Conservation (phyloP, 2,797 vertebrate genomes). For the Peromyscus aztecus region DNA sequence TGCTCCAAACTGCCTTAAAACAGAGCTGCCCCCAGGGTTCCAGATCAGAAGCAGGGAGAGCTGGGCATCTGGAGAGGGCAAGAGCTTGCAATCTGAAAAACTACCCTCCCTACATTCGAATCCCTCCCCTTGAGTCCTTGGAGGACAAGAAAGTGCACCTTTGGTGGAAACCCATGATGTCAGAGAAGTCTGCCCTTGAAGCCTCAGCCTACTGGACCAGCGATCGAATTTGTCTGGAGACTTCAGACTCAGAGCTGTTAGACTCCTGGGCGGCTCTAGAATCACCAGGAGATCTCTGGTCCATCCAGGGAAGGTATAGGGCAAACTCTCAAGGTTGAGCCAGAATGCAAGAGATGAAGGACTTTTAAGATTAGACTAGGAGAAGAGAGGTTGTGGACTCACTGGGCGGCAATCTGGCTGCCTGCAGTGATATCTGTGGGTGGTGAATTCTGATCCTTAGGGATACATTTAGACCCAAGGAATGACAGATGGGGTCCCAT, state of each 20-base stretch:
- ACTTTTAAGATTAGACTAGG: not conserved
- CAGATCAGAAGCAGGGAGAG: too few species aligned
- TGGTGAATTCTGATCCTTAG: not conserved
- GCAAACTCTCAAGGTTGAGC: fast-evolving
- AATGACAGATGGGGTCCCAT: not conserved
- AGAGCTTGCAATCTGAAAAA: fast-evolving
- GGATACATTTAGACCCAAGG: not conserved
- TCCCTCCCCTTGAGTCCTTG: fast-evolving
- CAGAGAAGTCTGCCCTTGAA: too few species aligned
- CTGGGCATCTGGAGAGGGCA: too few species aligned
- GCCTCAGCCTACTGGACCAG: fast-evolving
- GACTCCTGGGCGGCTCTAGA: fast-evolving
- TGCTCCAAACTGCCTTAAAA: not conserved
- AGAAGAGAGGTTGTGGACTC: fast-evolving
- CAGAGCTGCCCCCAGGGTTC: not conserved
- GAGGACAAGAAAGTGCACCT: too few species aligned
- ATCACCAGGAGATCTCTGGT: fast-evolving
- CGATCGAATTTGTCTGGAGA: not conserved
- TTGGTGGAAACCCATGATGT: not conserved
- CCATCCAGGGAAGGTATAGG: fast-evolving
- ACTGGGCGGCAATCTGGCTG: fast-evolving
- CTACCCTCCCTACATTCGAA: fast-evolving
- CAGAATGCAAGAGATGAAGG: not conserved
- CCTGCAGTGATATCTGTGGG: not conserved
- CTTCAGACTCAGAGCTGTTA: fast-evolving